Base-by-base conservation (phyloP, 2,797 vertebrate species). In the Neosalanx taihuensis region DNA sequence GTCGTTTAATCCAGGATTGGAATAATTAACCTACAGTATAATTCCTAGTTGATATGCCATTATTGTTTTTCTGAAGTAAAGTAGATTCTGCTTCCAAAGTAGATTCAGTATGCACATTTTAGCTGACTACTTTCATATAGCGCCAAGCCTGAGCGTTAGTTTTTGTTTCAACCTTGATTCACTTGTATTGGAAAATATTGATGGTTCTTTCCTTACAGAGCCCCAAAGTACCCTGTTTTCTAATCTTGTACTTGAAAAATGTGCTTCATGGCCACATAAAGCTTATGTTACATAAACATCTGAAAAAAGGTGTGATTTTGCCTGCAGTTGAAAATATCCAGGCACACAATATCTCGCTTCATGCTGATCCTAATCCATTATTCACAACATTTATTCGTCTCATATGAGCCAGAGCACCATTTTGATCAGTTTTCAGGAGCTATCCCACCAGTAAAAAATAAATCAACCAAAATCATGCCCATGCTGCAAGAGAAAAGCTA, bases 361-460 rank as follows among this genome's bases (percentile, higher is more conserved):
- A 80, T 33, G 73, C 75, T 81, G 73, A 86, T 89, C 74, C 76
- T 77, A 81, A 90, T 89, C 79, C 82, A 87, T 90, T 86, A 90
- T 91, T 89, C 70, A 87, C 85, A 75, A 84, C 76, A 78, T 83
- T 79, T 81, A 68, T 76, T 69, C 62, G 73, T 84, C 76, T 83
- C 64, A 64, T 71, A 76, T 64, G 84, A 70, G 70, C 76, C 72
- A 72, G 64, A 78, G 68, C 72, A 57, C 66, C 17, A 76, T 72
- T 86, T 79, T 70, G 12, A 79, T 84, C 62, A 72, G 67, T 69
- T 82, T 82, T 79, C 18, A 57, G 77, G 41, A 82, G 67, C 56
- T 75, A 70, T 73, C 56, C 67, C 75, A 77, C 58, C 41, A 13
- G 41, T 46, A 46, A 46, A 46, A 46, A 46, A 46, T 59, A 67